A percentile compares a stretch with the other conserved stretches of the same genome.
These are phyloP conservation scores for Scopus umbretta DNA, from an alignment of 2,113 vertebrate species.

Conservation along the genomic window DNA sequence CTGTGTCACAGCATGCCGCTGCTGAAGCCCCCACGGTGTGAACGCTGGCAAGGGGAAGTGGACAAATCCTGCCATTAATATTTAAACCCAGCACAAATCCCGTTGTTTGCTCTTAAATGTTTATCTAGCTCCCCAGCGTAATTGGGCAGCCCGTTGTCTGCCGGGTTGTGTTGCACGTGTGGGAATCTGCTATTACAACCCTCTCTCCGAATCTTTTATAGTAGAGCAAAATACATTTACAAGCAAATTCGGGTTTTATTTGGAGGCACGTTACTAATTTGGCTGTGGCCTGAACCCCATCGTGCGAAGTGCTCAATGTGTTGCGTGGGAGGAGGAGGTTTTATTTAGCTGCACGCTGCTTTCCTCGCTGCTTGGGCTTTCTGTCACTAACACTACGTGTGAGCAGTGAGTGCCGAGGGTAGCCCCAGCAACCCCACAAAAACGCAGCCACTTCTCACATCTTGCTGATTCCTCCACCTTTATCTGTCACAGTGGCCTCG, in stretches of 20 bases:
- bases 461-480: not conserved
- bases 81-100: constrained; percentile 52
- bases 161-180: not conserved
- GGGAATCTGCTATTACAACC: constrained; percentile 19
- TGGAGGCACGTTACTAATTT: constrained; percentile 47
- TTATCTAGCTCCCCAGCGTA: constrained; percentile 33
- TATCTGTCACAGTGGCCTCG: rapidly evolving
- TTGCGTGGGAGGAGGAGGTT: constrained; percentile 49
- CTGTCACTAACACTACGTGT: not conserved
- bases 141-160: constrained; percentile 40
- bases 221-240: constrained; percentile 16
- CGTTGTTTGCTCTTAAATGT: constrained; percentile 60
- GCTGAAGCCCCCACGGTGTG: constrained; percentile 18
- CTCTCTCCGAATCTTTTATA: constrained; percentile 22
- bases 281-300: constrained; percentile 32
- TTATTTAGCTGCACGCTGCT: constrained; percentile 39
- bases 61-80: constrained; percentile 58
- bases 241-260: constrained; percentile 23
- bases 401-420: not conserved
- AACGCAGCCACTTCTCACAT: not conserved
- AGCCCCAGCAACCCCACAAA: not conserved
- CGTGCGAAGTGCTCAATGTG: constrained; percentile 25
- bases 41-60: constrained; percentile 42
- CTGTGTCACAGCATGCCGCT: constrained; percentile 6
- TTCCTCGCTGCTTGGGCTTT: not conserved